A percentile compares a stretch with the other conserved stretches of the same genome.
These are phyloP conservation scores for Pedionomus torquatus DNA, from an alignment of 2,113 vertebrate genomes.

Conservation along the genomic window DNA sequence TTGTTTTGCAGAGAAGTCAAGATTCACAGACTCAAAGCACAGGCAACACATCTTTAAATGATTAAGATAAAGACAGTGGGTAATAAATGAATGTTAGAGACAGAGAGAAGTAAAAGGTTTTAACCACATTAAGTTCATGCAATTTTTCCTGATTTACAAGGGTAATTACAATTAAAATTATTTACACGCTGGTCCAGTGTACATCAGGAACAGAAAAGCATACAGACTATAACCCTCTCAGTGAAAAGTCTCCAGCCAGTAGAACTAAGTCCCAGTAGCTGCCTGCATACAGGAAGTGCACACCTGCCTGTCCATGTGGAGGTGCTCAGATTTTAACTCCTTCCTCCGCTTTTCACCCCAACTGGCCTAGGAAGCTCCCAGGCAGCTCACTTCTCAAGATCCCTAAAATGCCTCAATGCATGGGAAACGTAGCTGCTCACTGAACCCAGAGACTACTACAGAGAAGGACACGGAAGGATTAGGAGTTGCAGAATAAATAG, in stretches of 20 bases:
- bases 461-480: not conserved
- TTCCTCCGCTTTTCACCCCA: not conserved
- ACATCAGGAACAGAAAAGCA: not conserved
- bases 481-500: not conserved
- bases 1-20: not conserved
- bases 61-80: constrained; percentile 39
- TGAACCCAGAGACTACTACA: not conserved
- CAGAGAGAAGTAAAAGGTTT: constrained; percentile 2
- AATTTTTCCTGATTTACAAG: not conserved
- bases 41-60: constrained; percentile 28
- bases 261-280: not conserved
- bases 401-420: not conserved
- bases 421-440: not conserved
- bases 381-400: not conserved
- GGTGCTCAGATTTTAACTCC: not conserved
- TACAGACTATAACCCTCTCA: not conserved
- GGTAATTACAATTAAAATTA: not conserved
- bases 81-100: constrained; percentile 14
- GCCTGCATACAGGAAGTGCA: not conserved
- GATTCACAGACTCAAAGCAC: constrained; percentile 5
- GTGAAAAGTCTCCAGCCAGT: not conserved
- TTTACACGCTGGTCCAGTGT: not conserved
- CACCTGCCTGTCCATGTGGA: not conserved
- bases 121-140: not conserved
- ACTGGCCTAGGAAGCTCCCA: not conserved